Conservation (phyloP, 2,797 vertebrate genomes). For the Chiropotes sagulatus region DNA sequence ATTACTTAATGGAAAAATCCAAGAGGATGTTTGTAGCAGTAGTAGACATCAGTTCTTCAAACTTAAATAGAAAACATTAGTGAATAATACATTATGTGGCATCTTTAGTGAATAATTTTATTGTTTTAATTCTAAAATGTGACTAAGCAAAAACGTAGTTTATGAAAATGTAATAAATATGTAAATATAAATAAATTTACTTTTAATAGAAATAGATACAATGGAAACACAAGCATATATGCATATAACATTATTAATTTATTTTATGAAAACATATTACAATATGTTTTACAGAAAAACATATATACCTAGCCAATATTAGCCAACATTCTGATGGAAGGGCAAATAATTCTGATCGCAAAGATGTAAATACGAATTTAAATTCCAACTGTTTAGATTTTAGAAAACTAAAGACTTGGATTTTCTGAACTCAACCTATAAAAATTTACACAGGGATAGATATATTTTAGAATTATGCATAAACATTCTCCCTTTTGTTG, state of each 20-base stretch:
- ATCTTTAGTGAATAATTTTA: not conserved
- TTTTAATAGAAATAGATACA: not conserved
- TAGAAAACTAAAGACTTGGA: not conserved
- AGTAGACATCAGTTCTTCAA: not conserved
- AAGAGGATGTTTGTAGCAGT: not conserved
- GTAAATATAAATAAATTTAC: not conserved
- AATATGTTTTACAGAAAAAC: not conserved
- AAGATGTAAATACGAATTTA: not conserved
- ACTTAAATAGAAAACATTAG: not conserved
- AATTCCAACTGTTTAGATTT: not conserved
- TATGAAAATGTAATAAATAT: not conserved
- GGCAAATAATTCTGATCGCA: not conserved
- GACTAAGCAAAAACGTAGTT: not conserved
- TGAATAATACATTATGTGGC: not conserved
- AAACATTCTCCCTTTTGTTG: not conserved
- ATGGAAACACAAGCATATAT: not conserved
- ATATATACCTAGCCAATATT: not conserved
- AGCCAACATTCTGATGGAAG: not conserved
- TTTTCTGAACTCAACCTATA: not conserved
- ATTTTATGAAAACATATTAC: not conserved
- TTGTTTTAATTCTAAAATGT: not conserved
- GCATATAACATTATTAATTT: not conserved
- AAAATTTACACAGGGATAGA: too few species aligned
- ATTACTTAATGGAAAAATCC: not conserved
- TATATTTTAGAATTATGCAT: not conserved